A percentile compares a stretch with the other conserved stretches of the same genome.
These are phyloP conservation scores for Oplegnathus fasciatus DNA, from an alignment of 2,113 vertebrate genomes.

Conservation along the genomic window DNA sequence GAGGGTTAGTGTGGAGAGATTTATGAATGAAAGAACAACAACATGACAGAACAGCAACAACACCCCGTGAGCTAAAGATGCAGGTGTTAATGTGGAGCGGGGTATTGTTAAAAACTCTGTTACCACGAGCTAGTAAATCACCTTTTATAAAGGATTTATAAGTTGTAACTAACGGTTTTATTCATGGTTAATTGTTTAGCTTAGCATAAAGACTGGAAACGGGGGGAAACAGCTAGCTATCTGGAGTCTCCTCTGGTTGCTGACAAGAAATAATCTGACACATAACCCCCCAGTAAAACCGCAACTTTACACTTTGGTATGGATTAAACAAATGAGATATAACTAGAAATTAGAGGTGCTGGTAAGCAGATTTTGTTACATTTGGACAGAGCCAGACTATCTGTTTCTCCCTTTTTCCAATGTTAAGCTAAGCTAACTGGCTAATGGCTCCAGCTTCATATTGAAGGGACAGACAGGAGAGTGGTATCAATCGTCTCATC, in stretches of 20 bases:
- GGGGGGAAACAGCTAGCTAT: no score
- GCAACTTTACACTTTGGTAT: neutral
- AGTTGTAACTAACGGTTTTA: neutral
- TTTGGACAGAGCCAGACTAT: neutral
- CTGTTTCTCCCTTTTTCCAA: neutral
- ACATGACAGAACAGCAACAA: neutral
- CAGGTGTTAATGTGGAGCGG: neutral
- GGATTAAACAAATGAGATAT: neutral
- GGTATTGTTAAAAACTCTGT: neutral
- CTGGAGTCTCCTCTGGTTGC: neutral
- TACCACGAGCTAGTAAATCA: neutral
- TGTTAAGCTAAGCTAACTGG: neutral
- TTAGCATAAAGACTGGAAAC: neutral
- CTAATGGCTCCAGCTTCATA: neutral
- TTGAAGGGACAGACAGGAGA: neutral
- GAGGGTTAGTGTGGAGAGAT: constrained; percentile 2
- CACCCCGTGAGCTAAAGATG: neutral
- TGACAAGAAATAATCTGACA: neutral
- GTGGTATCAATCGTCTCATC: neutral
- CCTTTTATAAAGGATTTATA: neutral
- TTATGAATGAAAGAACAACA: constrained; percentile 28
- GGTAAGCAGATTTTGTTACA: neutral
- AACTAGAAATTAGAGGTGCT: neutral
- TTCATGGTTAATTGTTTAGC: neutral
- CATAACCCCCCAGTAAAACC: neutral